Evolutionary conservation across 1,140 invertebrate species (phyloP), one percentile per base, ranked within the genome.

Genomic region (Acromyrmex heyeri): DNA sequence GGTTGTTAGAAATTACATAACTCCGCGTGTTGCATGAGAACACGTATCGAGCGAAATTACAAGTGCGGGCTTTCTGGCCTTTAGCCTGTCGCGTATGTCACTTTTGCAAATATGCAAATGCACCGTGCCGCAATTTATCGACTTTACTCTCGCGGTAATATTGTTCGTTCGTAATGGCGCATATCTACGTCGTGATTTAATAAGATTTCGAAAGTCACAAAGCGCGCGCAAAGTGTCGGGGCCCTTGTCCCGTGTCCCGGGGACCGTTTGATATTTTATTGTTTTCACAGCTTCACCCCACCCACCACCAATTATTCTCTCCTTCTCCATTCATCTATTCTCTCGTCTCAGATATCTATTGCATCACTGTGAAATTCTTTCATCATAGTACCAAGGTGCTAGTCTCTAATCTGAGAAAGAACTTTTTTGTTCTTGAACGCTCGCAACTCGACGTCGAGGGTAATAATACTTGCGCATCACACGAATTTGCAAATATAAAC

Each of bases 191-290:
- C 85, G 70, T 64, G 87, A 88, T 88, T 88, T 88, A 90, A 91
- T 88, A 92, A 85, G 90, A 85, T 92, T 92, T 92, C 91, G 92
- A 92, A 92, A 93, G 90, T 92, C 91, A 89, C 88, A 91, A 86
- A 65, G 77, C 61, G 67, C 64, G 55, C 75, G 34, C 14, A 53
- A 21, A 48, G 79, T 30, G 27, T 73, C 65, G 62, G n/a, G 10
- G 38, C 65, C 50, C 27, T 61, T 65, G 61, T 72, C 86, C 48
- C 65, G 62, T 65, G 69, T 72, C 86, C 27, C 65, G 69, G 53
- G 86, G 76, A 61, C 30, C 69, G 48, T 75, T 85, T 76, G 90
- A 59, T 78, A 93, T 92, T 92, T 92, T 89, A 91, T 92, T 92
- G 87, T 92, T 88, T 91, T 87, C 88, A 65, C 77, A 59, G 50